Evolutionary conservation across 2,113 vertebrate species (phyloP).

Genomic region (Phrynocephalus versicolor): DNA sequence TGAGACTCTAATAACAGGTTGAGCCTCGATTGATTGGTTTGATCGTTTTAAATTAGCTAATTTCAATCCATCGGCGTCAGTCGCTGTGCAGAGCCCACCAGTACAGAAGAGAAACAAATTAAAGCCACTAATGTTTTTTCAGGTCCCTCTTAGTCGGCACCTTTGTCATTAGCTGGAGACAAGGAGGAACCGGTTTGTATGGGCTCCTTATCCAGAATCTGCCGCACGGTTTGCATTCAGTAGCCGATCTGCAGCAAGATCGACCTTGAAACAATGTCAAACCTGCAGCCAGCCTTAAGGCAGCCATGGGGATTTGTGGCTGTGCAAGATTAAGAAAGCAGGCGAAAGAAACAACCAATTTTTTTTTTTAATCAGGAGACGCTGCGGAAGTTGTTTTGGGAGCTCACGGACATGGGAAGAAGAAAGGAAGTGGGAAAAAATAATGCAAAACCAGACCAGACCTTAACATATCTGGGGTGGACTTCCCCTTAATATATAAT

Average conservation of each 20-base stretch:
- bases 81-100: constrained; percentile 26
- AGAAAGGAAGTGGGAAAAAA: neutral
- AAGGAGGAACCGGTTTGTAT: constrained; percentile 3
- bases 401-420: neutral
- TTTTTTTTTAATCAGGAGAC: neutral
- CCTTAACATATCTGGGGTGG: neutral
- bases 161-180: constrained; percentile 31
- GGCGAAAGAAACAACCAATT: neutral
- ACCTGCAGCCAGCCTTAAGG: neutral
- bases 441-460: neutral
- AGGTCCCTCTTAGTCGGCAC: neutral
- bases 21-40: neutral
- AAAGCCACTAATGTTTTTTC: constrained; percentile 16
- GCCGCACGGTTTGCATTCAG: constrained; percentile 8
- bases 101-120: constrained; percentile 28
- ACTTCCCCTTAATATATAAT: neutral
- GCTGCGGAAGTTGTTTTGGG: constrained; percentile 16
- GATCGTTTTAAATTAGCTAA: constrained; percentile 36
- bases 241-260: constrained; percentile 35
- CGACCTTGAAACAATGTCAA: constrained; percentile 54
- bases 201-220: constrained; percentile 14
- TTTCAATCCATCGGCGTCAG: constrained; percentile 24
- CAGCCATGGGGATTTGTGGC: constrained; percentile 19
- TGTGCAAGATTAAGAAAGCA: constrained; percentile 12
- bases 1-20: neutral